A percentile compares a stretch with the other conserved stretches of the same genome.
Conservation (phyloP, 2,113 vertebrate genomes). For the Percopsis transmontana region DNA sequence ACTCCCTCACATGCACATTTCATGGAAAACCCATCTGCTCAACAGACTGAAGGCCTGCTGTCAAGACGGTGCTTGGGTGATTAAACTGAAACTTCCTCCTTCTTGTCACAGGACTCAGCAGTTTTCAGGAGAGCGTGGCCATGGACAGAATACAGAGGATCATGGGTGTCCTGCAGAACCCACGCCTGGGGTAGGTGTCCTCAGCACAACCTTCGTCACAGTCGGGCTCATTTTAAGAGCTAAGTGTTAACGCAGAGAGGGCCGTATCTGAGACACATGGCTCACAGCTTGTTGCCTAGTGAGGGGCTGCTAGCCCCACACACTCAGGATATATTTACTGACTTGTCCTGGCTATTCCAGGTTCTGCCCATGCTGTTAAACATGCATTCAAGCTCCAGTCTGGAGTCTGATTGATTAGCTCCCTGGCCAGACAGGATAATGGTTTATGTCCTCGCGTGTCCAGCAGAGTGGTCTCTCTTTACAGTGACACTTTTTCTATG, state of each 20-base stretch:
- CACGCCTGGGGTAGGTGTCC: constrained; percentile 76
- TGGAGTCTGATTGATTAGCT: constrained; percentile 65
- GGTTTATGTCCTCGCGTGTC: constrained; percentile 41
- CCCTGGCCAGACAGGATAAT: constrained; percentile 52
- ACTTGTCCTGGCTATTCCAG: constrained; percentile 47
- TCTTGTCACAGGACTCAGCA: constrained; percentile 78
- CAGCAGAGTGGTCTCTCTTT: constrained; percentile 13
- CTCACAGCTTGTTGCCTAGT: constrained; percentile 48
- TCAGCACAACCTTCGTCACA: constrained; percentile 22
- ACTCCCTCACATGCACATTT: constrained; percentile 54
- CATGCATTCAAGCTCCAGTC: constrained; percentile 59
- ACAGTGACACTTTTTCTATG: neutral
- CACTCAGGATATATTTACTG: constrained; percentile 55
- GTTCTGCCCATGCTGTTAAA: constrained; percentile 59
- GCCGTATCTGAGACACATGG: constrained; percentile 52
- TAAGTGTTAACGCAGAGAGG: constrained; percentile 34
- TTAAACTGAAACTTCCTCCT: constrained; percentile 37
- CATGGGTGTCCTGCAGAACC: constrained; percentile 82
- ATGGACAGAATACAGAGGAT: constrained; percentile 84
- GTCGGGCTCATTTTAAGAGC: neutral
- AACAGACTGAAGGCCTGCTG: constrained; percentile 59
- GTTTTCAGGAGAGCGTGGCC: constrained; percentile 83
- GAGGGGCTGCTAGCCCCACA: constrained; percentile 32
- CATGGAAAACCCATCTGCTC: constrained; percentile 68
- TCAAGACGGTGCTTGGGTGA: constrained; percentile 50